Base-by-base conservation (phyloP, 2,113 vertebrate species). In the Xenopus borealis region DNA sequence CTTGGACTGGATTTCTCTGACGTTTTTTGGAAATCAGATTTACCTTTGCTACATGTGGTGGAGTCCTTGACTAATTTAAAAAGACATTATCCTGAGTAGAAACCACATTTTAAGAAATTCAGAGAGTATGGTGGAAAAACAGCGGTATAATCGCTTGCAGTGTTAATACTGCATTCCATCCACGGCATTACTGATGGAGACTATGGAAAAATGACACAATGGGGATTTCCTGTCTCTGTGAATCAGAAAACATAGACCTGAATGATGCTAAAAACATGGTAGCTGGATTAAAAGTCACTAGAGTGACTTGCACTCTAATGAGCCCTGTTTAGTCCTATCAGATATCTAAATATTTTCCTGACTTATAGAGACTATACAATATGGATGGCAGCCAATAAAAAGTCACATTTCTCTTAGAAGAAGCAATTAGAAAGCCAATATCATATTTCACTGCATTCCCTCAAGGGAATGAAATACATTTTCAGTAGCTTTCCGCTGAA, bases 401-500 rank as follows among this genome's bases (percentile, higher is more conserved):
- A 61, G 62, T 16, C 57, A 17, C 59, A 53, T 53, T 69, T 69
- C 55, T 70, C 44, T 33, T 64, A 64, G 30, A 44, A 57, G 59
- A 70, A 69, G 30, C 30, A 14, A 62, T 67, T 71, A 62, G 61
- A 73, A 76, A 69, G 59, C 70, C 59, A 76, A 70, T 64, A 63
- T 76, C 66, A 70, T 57, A 59, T 70, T 69, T 63, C 74, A 70
- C 58, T 57, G 59, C 27, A 62, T 64, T 70, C 59, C 63, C 61
- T 70, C 50, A 55, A 30, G 90, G 88, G 89, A 91, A 91, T 90
- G 85, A 91, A 86, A 91, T 89, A 87, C 85, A 86, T 89, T 91
- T 92, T 89, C 90, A 89, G 91, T 93, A 93, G 91, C 90, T 91
- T 87, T 85, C 87, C 89, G 88, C 90, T 88, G 89, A 89, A 89